Percentiles rank a stretch among this genome's conserved stretches.
Evolutionary conservation across 2,113 vertebrate genomes (phyloP).

Genomic region (Notarius lentiginosus): DNA sequence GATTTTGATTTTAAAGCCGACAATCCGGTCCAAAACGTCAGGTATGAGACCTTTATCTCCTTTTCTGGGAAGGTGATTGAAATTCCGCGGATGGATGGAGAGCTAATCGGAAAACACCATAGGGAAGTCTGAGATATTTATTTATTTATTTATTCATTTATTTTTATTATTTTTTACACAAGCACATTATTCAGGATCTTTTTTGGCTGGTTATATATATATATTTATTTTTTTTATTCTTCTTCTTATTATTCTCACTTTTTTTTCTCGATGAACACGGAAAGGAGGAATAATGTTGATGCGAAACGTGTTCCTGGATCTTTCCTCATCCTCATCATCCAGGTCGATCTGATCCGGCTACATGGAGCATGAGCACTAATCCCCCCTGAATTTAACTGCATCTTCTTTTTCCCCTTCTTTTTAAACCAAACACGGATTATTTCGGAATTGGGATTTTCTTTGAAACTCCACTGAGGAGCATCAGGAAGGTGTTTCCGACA

Average conservation of each 20-base stretch:
- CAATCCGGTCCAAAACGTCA: slow-evolving; percentile 26
- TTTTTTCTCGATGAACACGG: neutral
- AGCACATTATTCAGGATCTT: slow-evolving; percentile 24
- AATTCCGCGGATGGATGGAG: slow-evolving; percentile 57
- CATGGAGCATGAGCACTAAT: slow-evolving; percentile 20
- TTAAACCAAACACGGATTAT: slow-evolving; percentile 56
- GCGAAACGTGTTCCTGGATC: neutral
- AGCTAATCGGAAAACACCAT: slow-evolving; percentile 55
- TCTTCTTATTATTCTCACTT: neutral
- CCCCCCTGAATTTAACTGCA: neutral
- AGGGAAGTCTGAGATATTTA: slow-evolving; percentile 47
- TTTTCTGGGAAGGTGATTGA: slow-evolving; percentile 57
- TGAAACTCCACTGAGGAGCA: slow-evolving; percentile 23
- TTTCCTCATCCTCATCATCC: neutral
- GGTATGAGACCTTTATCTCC: neutral
- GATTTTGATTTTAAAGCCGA: neutral
- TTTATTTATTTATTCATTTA: neutral
- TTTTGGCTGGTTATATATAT: slow-evolving; percentile 9
- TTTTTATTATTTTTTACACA: neutral
- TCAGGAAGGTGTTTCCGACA: slow-evolving; percentile 50
- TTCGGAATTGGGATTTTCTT: slow-evolving; percentile 5
- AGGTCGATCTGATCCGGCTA: neutral
- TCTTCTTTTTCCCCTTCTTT: neutral
- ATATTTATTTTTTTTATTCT: neutral
- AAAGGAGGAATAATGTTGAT: slow-evolving; percentile 49